Percentiles rank a stretch among this genome's conserved stretches.
Conservation (phyloP, 2,888 invertebrate species). For the Melanchra persicariae region DNA sequence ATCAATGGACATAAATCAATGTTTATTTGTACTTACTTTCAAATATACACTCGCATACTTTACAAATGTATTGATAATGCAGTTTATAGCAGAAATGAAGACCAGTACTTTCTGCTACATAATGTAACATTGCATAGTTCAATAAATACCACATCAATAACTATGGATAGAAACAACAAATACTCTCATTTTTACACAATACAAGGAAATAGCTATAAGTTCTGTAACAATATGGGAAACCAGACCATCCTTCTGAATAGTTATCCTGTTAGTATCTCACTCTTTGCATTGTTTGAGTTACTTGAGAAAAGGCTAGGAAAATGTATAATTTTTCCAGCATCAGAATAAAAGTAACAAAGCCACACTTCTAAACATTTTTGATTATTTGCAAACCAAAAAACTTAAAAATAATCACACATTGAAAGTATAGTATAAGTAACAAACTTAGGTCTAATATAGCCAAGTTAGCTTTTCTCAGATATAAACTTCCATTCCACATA, state of each 20-base stretch:
- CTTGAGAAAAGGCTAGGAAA: no score
- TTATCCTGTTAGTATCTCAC: neutral
- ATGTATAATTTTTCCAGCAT: neutral
- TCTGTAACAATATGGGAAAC: no score
- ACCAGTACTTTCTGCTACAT: neutral
- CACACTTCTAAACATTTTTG: no score
- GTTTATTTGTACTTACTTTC: conserved; percentile 12
- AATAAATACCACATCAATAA: neutral
- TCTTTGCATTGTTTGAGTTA: no score
- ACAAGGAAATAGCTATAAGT: neutral
- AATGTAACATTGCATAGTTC: neutral
- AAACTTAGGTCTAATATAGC: no score
- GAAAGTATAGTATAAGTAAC: no score
- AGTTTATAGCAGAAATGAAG: neutral
- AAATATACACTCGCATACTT: conserved; percentile 7
- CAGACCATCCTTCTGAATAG: neutral
- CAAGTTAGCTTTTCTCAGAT: no score
- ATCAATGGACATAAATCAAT: conserved; percentile 31
- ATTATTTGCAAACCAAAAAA: neutral
- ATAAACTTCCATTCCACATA: no score
- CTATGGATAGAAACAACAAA: neutral
- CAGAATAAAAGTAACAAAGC: neutral
- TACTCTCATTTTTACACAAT: neutral
- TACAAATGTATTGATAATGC: conserved; percentile 18
- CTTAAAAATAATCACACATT: neutral